phyloP scores from a whole-genome alignment of 2,888 invertebrate species.

The Cordilura impudica region DNA sequence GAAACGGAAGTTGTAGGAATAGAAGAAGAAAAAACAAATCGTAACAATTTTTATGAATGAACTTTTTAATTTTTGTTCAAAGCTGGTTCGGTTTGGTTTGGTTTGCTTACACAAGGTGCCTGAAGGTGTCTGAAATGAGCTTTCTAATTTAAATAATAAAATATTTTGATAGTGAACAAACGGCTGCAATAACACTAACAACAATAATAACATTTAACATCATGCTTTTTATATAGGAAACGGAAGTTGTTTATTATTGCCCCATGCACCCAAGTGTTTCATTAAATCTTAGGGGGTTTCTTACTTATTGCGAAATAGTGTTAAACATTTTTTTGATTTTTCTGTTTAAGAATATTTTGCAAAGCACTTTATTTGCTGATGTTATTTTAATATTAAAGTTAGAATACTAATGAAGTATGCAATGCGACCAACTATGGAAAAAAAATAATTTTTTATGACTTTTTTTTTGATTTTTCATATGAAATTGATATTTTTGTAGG shows the following conservation, averaged over 20 bases:
- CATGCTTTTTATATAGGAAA: constrained; percentile 22
- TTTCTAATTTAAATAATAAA: constrained; percentile 35
- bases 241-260: constrained; percentile 53
- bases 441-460: no score
- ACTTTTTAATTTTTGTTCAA: neutral
- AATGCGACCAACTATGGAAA: no score
- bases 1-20: constrained; percentile 48
- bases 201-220: neutral
- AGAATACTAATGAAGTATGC: no score
- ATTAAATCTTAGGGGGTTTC: neutral
- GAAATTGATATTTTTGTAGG: no score
- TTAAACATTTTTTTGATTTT: constrained; percentile 34
- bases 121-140: constrained; percentile 12
- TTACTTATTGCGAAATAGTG: neutral
- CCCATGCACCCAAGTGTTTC: neutral
- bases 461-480: no score
- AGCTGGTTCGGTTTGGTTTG: constrained; percentile 3
- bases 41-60: constrained; percentile 1
- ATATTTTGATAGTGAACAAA: constrained; percentile 23
- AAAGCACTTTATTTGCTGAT: no score
- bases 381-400: no score
- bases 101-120: constrained; percentile 33
- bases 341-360: no score
- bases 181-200: neutral
- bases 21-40: neutral